Percentiles rank a stretch among this genome's conserved stretches.
Evolutionary conservation across 2,113 vertebrate species (phyloP).

Genomic region (Pelodiscus sinensis): DNA sequence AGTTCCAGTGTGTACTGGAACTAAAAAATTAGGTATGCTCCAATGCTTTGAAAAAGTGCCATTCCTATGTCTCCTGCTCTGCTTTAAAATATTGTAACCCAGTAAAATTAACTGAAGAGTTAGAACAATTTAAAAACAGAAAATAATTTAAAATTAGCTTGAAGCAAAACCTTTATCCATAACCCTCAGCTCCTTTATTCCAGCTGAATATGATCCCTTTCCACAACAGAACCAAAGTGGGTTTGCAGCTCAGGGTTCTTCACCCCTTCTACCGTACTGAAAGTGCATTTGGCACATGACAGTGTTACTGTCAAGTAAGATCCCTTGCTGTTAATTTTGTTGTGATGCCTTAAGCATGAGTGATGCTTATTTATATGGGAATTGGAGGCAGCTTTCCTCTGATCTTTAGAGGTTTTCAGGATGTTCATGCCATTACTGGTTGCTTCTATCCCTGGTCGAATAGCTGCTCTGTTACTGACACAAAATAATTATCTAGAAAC

Average conservation of each 20-base stretch:
- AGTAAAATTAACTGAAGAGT: constrained; percentile 41
- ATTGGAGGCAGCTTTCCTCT: neutral
- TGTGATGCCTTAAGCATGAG: neutral
- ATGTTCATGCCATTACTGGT: neutral
- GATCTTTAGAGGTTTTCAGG: neutral
- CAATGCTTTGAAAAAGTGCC: constrained; percentile 36
- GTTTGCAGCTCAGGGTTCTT: neutral
- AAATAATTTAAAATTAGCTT: neutral
- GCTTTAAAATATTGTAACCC: constrained; percentile 46
- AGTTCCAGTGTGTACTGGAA: constrained; percentile 42
- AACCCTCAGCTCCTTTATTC: neutral
- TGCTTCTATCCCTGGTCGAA: neutral
- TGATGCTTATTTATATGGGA: rapidly evolving
- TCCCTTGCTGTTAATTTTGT: neutral
- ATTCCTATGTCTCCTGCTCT: constrained; percentile 11
- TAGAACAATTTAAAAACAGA: constrained; percentile 47
- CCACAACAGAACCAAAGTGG: neutral
- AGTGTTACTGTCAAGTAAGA: neutral
- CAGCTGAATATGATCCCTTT: neutral
- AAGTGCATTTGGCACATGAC: rapidly evolving
- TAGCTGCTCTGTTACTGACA: constrained; percentile 1
- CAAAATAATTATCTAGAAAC: neutral
- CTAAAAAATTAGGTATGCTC: constrained; percentile 41
- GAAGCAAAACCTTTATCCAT: constrained; percentile 5
- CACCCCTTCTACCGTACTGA: neutral